These are phyloP conservation scores for Agrochola circellaris DNA, from an alignment of 2,888 invertebrate species.

Conservation along the genomic window DNA sequence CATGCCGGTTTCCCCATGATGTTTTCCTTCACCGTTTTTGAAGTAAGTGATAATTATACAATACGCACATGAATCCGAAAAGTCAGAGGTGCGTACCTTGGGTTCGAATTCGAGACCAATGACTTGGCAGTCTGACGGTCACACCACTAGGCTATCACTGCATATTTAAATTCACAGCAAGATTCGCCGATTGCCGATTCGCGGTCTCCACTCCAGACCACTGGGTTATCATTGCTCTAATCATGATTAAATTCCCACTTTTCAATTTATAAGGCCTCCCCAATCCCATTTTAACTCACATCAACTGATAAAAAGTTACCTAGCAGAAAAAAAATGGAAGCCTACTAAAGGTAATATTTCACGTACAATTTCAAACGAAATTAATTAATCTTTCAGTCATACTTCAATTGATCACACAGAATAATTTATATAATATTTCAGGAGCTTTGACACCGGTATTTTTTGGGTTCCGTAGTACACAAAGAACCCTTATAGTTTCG, in stretches of 20 bases:
- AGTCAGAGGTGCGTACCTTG: no score
- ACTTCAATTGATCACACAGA: constrained; percentile 36
- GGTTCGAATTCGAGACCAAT: no score
- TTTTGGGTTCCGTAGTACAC: no score
- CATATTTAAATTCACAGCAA: no score
- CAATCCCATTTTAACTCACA: constrained; percentile 11
- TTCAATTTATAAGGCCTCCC: constrained; percentile 10
- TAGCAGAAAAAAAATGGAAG: constrained; percentile 18
- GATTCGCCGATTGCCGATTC: not conserved
- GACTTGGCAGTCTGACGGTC: no score
- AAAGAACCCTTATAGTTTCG: no score
- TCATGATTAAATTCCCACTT: constrained; percentile 17
- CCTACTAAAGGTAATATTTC: constrained; percentile 34
- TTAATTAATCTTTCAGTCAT: constrained; percentile 44
- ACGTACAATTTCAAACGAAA: constrained; percentile 44
- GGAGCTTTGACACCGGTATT: constrained; percentile 22
- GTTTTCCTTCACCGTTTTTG: no score
- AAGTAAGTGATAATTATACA: no score
- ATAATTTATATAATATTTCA: constrained; percentile 45
- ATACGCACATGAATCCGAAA: no score
- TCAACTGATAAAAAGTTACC: constrained; percentile 10
- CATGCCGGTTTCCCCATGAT: no score
- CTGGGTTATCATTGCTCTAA: not conserved
- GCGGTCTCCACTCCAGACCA: not conserved
- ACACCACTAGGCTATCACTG: no score